Base-by-base conservation (phyloP, 1,140 invertebrate genomes). In the Ceratina japonica region DNA sequence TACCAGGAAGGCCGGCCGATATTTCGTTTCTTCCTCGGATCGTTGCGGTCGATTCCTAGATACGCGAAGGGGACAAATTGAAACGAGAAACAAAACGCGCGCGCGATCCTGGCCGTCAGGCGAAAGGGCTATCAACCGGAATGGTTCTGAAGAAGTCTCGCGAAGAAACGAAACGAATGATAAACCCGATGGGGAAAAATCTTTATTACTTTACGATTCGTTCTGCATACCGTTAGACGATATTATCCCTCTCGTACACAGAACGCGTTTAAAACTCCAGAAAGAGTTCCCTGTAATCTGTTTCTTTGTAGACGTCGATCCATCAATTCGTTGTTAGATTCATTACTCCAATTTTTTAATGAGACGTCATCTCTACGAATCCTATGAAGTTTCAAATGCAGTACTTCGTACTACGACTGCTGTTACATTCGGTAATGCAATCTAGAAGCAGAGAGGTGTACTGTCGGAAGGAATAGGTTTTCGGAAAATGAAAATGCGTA, bases 11-110 rank as follows among this genome's bases (percentile, higher is more conserved):
- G 22, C 12, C 37, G 27, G 77, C 65, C 44, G 64, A 79, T 74
- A 79, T 75, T 75, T 80, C 70, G 64, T 69, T 80, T 75, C 72
- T 80, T 80, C 22, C n/a, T 52, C 16, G 56, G 49, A 62, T 80
- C 64, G 64, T 80, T 80, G 78, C 59, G 78, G 73, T 80, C 73
- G 64, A 68, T 61, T 68, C 72, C 54, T 27, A 24, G 78, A 80
- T 80, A 56, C 22, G 18, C 61, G 22, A 65, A 44, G 51, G 20
- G 31, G 59, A 78, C 69, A 64, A 51, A 79, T 79, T 61, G 70
- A 59, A 44, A 65, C 4, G 62, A 31, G 13, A 7, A 51, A 51
- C 51, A 51, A 74, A 64, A 79, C 68, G 37, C 20, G 63, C 68
- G 37, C 20, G 63, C 37, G n/a, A 56, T 27, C 20, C 22, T 52